phyloP scores from a whole-genome alignment of 2,113 vertebrate species.

The Coryphaenoides rupestris region DNA sequence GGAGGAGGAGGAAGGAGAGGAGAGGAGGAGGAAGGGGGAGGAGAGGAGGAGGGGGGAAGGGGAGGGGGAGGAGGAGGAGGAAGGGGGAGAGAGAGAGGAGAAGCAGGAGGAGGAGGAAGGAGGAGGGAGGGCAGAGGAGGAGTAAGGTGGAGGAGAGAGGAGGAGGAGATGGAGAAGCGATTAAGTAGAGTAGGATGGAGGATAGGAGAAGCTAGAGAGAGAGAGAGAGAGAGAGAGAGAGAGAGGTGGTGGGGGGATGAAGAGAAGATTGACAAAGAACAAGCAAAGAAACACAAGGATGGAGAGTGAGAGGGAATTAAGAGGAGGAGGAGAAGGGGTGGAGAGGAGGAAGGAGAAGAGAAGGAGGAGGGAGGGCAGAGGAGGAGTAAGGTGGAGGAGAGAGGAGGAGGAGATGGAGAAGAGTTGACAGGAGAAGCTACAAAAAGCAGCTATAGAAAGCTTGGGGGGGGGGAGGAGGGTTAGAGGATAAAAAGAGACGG shows the following conservation, averaged over 20 bases:
- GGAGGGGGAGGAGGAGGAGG: too few species aligned
- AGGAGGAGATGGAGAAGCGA: too few species aligned
- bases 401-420: too few species aligned
- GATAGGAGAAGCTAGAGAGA: background rate
- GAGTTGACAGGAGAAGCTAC: too few species aligned
- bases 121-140: background rate
- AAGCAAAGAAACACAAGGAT: background rate
- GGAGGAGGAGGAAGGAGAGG: conserved; percentile 8
- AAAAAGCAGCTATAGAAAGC: too few species aligned
- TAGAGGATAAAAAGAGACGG: too few species aligned
- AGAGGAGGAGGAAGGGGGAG: background rate
- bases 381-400: background rate
- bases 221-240: conserved; percentile 26
- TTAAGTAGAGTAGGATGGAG: too few species aligned
- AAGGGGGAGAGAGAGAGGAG: background rate
- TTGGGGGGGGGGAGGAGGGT: too few species aligned
- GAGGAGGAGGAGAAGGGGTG: background rate
- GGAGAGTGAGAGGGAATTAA: conserved; percentile 10
- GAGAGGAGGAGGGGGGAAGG: conserved; percentile 6
- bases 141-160: too few species aligned
- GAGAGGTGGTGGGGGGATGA: conserved; percentile 17
- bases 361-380: conserved; percentile 1
- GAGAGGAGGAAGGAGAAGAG: conserved; percentile 12
- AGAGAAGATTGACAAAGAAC: background rate
- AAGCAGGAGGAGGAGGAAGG: background rate